phyloP scores from a whole-genome alignment of 2,113 vertebrate genomes.

The Poeciliopsis prolifica region DNA sequence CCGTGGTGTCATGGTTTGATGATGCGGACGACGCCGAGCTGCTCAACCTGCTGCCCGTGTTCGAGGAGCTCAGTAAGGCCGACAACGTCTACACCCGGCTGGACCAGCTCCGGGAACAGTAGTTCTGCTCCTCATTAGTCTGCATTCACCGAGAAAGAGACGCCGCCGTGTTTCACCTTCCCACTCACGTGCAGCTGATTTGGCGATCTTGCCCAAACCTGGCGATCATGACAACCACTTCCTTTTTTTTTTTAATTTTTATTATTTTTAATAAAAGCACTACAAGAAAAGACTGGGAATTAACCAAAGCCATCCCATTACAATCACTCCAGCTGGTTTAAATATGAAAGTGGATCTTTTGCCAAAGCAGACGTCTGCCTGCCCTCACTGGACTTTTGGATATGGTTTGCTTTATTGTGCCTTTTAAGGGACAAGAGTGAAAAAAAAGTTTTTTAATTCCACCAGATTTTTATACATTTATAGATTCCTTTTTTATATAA shows the following conservation, averaged over 20 bases:
- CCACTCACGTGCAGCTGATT: constrained; percentile 6
- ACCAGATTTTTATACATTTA: constrained; percentile 62
- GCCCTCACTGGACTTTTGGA: constrained; percentile 62
- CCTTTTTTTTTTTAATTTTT: constrained; percentile 7
- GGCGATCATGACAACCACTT: constrained; percentile 33
- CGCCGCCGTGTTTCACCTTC: constrained; percentile 3
- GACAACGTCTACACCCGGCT: constrained; percentile 87
- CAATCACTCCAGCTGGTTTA: constrained; percentile 49
- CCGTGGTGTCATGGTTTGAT: constrained; percentile 92
- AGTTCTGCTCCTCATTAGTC: constrained; percentile 34
- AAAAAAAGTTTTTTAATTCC: constrained; percentile 43
- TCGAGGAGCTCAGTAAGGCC: constrained; percentile 87
- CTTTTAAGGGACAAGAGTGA: constrained; percentile 64
- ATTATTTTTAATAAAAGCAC: constrained; percentile 24
- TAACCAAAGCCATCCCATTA: constrained; percentile 56
- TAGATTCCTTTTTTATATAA: constrained; percentile 57
- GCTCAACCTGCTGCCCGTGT: constrained; percentile 88
- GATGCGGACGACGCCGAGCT: constrained; percentile 88
- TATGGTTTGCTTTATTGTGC: constrained; percentile 59
- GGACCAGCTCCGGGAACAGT: constrained; percentile 85
- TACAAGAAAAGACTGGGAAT: constrained; percentile 18
- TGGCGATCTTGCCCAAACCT: constrained; percentile 20
- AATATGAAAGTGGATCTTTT: constrained; percentile 54
- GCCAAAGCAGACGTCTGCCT: constrained; percentile 72
- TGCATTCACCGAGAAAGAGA: neutral